Base-by-base conservation (phyloP, 2,888 invertebrate genomes). In the Drosophila incognita region DNA sequence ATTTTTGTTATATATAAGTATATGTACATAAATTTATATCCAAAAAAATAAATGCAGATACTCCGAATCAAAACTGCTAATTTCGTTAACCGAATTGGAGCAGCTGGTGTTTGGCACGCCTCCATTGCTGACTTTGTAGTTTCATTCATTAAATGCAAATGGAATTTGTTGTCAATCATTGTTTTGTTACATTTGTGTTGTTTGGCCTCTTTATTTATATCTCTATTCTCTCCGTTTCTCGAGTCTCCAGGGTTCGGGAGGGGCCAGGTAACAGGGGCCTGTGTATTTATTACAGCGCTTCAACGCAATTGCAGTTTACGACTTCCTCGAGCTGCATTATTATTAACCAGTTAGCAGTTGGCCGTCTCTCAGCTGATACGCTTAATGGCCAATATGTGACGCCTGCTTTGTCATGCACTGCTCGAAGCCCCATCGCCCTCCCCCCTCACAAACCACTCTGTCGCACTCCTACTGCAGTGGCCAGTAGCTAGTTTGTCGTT, bases 301-400 rank as follows among this genome's bases (percentile, higher is more conserved):
- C 69, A 75, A 74, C 84, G 87, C 90, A 89, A 87, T 68, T 90
- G 88, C 85, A 77, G 81, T 87, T 87, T 83, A 87, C 69, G 82
- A 82, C 89, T 87, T 87, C 89, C 91, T 85, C 78, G 48, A 79
- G 79, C 74, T 69, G 79, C 79, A 82, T 82, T 79, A 82, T 75
- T 80, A 76, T 76, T 75, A 73, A 57, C 75, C 69, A 74, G 69
- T 70, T 66, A 76, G 76, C 63, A 74, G 74, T 79, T 69, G 56
- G 68, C 64, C 46, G 67, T 31, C 51, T 69, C 83, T 82, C 81
- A 35, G 61, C 78, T 81, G 87, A 90, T 90, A 83, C 89, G 89
- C 87, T 81, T 76, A 90, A 78, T 89, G 76, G 79, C 81, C 84
- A 90, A 89, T 88, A 83, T 86, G 75, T 87, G 86, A 86, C 77